Percentiles rank a stretch among this genome's conserved stretches.
Evolutionary conservation across 2,888 invertebrate genomes (phyloP).

Genomic region (Eupithecia inturbata): DNA sequence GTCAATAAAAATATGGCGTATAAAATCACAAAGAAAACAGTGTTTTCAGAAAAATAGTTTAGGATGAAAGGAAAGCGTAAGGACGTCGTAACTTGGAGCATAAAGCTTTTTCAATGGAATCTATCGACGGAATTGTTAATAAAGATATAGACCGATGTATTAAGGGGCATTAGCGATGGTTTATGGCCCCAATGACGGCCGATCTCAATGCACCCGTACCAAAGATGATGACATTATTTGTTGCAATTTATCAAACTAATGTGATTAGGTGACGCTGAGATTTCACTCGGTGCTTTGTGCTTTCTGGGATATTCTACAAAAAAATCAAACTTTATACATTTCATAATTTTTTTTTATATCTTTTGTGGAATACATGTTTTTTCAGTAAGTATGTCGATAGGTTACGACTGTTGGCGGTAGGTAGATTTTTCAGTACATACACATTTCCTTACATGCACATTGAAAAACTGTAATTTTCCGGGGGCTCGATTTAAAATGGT

Average conservation of each 20-base stretch:
- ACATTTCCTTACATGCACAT: background rate
- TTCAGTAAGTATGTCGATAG: too few species aligned
- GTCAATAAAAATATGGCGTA: constrained; percentile 80
- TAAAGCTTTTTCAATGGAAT: constrained; percentile 81
- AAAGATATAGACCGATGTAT: constrained; percentile 81
- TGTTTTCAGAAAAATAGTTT: constrained; percentile 82
- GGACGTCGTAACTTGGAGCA: constrained; percentile 76
- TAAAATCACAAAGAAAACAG: constrained; percentile 82
- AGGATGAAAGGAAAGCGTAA: constrained; percentile 79
- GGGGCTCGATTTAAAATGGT: background rate
- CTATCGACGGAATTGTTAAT: constrained; percentile 80
- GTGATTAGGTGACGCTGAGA: constrained; percentile 28
- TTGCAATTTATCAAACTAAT: constrained; percentile 64
- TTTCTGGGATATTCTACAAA: background rate
- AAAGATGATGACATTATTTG: constrained; percentile 50
- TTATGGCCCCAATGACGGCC: constrained; percentile 71
- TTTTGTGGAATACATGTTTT: background rate
- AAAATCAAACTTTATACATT: background rate
- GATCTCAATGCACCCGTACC: constrained; percentile 72
- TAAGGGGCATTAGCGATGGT: constrained; percentile 79
- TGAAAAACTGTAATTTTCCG: background rate
- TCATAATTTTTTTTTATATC: background rate
- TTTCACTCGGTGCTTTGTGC: constrained; percentile 15
- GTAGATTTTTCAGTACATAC: background rate
- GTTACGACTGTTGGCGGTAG: background rate